Percentiles rank a stretch among this genome's conserved stretches.
Conservation (phyloP, 2,888 invertebrate species). For the Azorinus chamasolen region DNA sequence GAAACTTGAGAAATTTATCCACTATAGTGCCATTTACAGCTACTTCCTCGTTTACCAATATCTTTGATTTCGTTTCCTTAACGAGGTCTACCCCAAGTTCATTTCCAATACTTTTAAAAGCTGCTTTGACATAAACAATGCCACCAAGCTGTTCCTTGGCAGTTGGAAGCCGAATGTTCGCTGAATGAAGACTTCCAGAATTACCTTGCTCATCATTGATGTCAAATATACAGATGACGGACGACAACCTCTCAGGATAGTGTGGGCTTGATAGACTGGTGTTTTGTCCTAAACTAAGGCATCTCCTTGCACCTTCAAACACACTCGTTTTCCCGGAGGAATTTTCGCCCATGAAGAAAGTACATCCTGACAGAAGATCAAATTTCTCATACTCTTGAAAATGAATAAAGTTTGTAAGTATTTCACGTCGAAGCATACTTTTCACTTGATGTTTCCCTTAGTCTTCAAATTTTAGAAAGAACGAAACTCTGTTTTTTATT, state of each 20-base stretch:
- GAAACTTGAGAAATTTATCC: background rate
- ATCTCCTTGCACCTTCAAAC: constrained; percentile 16
- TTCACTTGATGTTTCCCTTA: too few species aligned
- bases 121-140: constrained; percentile 3
- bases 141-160: background rate
- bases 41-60: constrained; percentile 6
- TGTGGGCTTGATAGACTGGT: constrained; percentile 1
- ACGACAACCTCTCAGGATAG: background rate
- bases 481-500: too few species aligned
- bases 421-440: constrained; percentile 6
- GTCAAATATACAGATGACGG: constrained; percentile 12
- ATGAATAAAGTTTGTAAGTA: constrained; percentile 24
- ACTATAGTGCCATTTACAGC: background rate
- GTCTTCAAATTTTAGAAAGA: too few species aligned
- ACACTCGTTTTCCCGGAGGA: constrained; percentile 11
- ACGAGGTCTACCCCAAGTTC: constrained; percentile 1
- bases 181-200: background rate
- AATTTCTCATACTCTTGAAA: constrained; percentile 10
- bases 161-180: background rate
- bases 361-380: background rate
- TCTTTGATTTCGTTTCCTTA: background rate
- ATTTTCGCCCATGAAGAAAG: constrained; percentile 24
- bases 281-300: constrained; percentile 8
- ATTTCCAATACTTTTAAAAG: background rate
- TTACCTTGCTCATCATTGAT: background rate